Conservation (phyloP, 2,113 vertebrate genomes). For the Xerus inauris region DNA sequence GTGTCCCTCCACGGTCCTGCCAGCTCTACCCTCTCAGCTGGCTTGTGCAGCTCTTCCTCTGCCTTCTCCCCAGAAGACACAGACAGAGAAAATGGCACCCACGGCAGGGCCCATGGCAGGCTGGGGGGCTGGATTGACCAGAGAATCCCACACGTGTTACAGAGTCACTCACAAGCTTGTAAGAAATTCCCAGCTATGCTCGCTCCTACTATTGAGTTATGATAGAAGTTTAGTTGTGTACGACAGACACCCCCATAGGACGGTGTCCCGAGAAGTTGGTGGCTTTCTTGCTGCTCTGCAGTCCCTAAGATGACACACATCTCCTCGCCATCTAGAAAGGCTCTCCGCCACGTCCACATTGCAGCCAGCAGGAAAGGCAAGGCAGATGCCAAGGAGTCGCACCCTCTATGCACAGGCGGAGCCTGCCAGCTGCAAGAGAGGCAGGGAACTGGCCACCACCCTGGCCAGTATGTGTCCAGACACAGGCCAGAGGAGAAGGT, state of each 20-base stretch:
- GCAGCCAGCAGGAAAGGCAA: not conserved
- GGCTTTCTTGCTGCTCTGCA: not conserved
- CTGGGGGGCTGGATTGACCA: not conserved
- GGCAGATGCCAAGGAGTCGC: not conserved
- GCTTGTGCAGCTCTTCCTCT: not conserved
- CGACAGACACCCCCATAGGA: not conserved
- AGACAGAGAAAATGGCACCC: not conserved
- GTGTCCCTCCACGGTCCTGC: too few species aligned
- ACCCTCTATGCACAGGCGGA: rapidly evolving
- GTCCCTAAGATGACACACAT: not conserved
- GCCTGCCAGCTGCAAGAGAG: not conserved
- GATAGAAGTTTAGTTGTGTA: not conserved
- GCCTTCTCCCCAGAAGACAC: too few species aligned
- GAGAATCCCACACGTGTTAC: rapidly evolving
- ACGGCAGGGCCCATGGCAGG: not conserved
- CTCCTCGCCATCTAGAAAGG: rapidly evolving
- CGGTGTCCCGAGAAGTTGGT: not conserved
- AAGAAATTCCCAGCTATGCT: not conserved
- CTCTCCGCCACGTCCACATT: not conserved
- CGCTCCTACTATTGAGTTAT: not conserved
- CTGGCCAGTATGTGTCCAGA: not conserved
- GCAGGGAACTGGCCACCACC: rapidly evolving
- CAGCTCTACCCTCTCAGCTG: not conserved
- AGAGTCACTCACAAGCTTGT: not conserved
- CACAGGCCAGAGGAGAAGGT: not conserved